Base-by-base conservation (phyloP, 2,888 invertebrate genomes). In the Hoplodrina blanda region DNA sequence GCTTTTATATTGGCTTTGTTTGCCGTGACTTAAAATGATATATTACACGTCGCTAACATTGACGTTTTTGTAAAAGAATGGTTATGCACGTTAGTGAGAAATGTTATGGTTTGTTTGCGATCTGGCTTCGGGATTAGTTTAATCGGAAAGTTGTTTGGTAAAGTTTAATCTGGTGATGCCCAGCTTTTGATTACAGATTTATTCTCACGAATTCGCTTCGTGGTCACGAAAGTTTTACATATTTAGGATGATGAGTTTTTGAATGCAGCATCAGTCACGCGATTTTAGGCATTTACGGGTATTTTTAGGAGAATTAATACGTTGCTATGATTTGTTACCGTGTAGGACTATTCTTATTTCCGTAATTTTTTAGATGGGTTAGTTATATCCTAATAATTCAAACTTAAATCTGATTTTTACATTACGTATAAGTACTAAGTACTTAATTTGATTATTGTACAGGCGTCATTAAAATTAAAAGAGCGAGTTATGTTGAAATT, bases 21-120 rank as follows among this genome's bases (percentile, higher is more conserved):
- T 94, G 91, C 91, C 90, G 89, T 93, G 92, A 95, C 94, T 95
- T 94, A 93, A 93, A 94, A 95, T 95, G 95, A 95, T 95, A 94
- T 95, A 95, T 95, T 92, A 92, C 92, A 91, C 82, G 94, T 94
- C 93, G 91, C 87, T 90, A 90, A 94, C 94, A 95, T 92, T 94
- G 95, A 92, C 92, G 88, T 93, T 93, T 91, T 87, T 87, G 91
- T 91, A 86, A 91, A 92, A 92, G 91, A 92, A 93, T 91, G 87
- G 91, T 89, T 90, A 90, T 89, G 91, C 89, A 88, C 90, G 88
- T 88, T 86, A 87, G 88, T 88, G 89, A 89, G 88, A 89, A 90
- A 89, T 88, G 86, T 91, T 89, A 90, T 87, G 89, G 91, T 90
- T 90, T 93, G 89, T 93, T 94, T 92, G 90, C 87, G 88, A 85